Percentiles rank a stretch among this genome's conserved stretches.
These are phyloP conservation scores for Escarpia spicata DNA, from an alignment of 2,888 invertebrate genomes.

Conservation along the genomic window DNA sequence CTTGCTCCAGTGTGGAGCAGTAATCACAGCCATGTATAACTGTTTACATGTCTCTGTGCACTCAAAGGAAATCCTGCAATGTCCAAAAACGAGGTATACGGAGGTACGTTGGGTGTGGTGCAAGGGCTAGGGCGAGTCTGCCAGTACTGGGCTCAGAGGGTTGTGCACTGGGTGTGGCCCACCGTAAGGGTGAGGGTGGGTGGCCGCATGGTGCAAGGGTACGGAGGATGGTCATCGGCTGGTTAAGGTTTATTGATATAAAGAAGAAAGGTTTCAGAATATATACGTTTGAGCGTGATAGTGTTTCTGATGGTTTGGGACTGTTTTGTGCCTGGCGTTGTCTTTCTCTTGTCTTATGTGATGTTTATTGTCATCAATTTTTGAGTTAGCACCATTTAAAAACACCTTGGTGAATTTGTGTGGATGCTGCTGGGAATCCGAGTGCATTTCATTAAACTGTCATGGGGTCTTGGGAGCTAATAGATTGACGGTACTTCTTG, in stretches of 20 bases:
- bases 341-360: no score
- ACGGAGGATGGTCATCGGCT: background rate
- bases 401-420: no score
- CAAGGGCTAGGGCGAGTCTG: no score
- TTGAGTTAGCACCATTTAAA: no score
- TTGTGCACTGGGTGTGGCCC: background rate
- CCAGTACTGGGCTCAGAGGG: background rate
- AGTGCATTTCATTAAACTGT: no score
- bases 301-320: no score
- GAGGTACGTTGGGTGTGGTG: background rate
- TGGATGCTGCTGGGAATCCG: no score
- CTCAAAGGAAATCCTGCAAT: background rate
- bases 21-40: background rate
- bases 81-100: background rate
- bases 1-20: background rate
- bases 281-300: no score
- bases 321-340: no score
- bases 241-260: background rate
- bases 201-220: background rate
- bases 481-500: no score
- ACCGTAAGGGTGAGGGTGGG: background rate
- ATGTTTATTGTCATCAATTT: no score
- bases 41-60: background rate
- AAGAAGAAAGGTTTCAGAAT: background rate
- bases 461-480: no score